Evolutionary conservation across 2,113 vertebrate genomes (phyloP), one percentile per base, ranked within the genome.

Genomic region (Conger conger): DNA sequence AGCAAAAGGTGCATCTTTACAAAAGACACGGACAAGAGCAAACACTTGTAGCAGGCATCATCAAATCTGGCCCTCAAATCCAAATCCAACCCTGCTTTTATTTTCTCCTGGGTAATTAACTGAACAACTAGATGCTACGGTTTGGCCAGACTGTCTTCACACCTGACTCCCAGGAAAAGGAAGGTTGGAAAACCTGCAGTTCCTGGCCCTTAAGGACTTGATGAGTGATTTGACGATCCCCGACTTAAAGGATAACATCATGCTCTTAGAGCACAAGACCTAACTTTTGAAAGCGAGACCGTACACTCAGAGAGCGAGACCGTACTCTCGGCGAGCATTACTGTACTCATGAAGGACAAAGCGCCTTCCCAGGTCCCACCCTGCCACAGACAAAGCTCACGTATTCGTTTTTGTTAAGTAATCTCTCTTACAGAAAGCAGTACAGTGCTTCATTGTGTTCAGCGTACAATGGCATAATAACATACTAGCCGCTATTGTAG

Each of bases 401-500:
- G 86, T 86, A 83, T 76, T 86, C 60, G 88, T 90, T 90, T 94
- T 93, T 91, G 91, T 92, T 93, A 89, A 86, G 90, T 94, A 94
- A 93, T 92, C 91, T 91, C 92, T 83, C 92, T 85, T 93, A 77
- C 30, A 83, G 91, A 87, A 91, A 91, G 94, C 92, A 93, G 94
- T 93, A 94, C 94, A 93, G 94, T 94, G 94, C 92, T 94, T 95
- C 94, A 95, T 95, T 96, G 95, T 96, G 92, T 92, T 89, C 91
- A 90, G 91, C 87, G 95, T 93, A 96, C 95, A 96, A 96, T 95
- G 89, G 92, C 90, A 95, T 96, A 95, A 95, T 95, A 93, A 96
- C 93, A 95, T 89, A 92, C 92, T 94, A 91, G 94, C 91, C 88
- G 88, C 94, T 94, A 92, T 95, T 95, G 94, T 94, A 91, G 92